Evolutionary conservation across 1,140 invertebrate genomes (phyloP).

Genomic region (Tetragnatha versicolor): DNA sequence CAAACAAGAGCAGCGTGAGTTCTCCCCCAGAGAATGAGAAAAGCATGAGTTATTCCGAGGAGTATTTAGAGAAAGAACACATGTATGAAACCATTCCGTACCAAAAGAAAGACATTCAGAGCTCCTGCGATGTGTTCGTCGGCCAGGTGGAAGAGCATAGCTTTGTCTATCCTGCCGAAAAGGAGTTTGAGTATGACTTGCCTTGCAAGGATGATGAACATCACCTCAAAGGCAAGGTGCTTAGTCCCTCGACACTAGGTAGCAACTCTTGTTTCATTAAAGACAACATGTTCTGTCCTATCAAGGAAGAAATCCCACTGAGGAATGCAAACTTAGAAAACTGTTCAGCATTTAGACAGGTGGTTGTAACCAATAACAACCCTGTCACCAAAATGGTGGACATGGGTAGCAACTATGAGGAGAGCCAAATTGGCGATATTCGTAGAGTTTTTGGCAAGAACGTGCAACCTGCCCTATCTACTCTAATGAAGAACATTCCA

Average conservation of each 20-base stretch:
- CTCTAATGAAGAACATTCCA: conserved; percentile 47
- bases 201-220: conserved; percentile 36
- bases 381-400: not conserved
- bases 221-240: not conserved
- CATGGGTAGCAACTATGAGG: not conserved
- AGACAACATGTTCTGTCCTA: conserved; percentile 46
- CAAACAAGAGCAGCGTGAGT: conserved; percentile 23
- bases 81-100: conserved; percentile 51
- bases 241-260: not conserved
- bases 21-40: conserved; percentile 26
- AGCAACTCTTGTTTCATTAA: conserved; percentile 11
- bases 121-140: not conserved
- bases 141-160: conserved; percentile 7
- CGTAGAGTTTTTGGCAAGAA: conserved; percentile 28
- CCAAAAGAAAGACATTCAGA: conserved; percentile 8
- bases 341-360: conserved; percentile 25
- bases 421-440: not conserved
- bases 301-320: conserved; percentile 24
- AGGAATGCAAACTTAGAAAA: not conserved
- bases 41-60: not conserved
- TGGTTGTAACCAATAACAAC: not conserved
- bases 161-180: conserved; percentile 46
- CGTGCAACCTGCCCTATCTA: conserved; percentile 38
- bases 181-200: conserved; percentile 35
- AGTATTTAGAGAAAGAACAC: conserved; percentile 35